Conservation (phyloP, 35 echinoderm and acorn worm species). For the Hemicentrotus pulcherrimus region DNA sequence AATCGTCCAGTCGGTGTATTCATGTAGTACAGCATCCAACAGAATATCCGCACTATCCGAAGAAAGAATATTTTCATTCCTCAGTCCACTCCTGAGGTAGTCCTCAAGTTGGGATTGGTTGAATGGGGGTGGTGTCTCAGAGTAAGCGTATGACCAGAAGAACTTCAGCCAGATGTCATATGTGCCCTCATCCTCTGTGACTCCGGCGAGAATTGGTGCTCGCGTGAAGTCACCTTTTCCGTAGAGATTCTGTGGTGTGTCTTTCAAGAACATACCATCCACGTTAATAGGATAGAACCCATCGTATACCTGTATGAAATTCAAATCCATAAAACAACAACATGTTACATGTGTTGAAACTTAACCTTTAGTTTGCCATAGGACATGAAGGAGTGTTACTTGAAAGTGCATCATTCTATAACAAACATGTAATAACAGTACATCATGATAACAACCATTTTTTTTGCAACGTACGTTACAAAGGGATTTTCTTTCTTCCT, state of each 20-base stretch:
- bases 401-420: background rate
- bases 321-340: background rate
- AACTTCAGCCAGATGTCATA: background rate
- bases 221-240: conserved; percentile 28
- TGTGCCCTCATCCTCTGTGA: conserved; percentile 61
- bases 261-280: conserved; percentile 54
- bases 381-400: no score
- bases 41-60: background rate
- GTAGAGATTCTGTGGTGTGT: conserved; percentile 53
- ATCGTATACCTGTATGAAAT: background rate
- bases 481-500: no score
- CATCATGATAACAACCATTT: background rate
- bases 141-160: background rate
- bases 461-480: no score
- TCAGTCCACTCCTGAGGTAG: background rate
- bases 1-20: conserved; percentile 77
- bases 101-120: background rate
- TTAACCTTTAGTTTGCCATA: no score
- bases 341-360: no score
- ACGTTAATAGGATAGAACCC: conserved; percentile 3
- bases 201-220: conserved; percentile 51
- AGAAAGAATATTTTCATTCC: background rate
- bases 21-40: conserved; percentile 61
- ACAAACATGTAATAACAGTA: background rate
- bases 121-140: background rate